Conservation (phyloP, 2,797 vertebrate genomes). For the Xenopus petersii region DNA sequence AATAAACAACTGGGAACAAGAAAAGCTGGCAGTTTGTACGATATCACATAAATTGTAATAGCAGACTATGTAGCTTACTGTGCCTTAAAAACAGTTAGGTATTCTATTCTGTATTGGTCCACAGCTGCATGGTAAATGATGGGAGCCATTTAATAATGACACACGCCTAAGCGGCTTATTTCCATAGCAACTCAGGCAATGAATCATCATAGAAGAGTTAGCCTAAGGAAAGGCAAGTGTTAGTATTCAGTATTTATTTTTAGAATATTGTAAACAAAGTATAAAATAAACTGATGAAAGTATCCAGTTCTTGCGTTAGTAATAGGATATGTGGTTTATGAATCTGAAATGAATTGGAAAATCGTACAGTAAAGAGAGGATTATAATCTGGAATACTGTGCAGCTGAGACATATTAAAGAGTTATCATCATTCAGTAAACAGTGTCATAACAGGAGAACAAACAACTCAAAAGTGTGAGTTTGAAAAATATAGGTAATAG, state of each 20-base stretch:
- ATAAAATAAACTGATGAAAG: conserved; percentile 29
- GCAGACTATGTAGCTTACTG: no score
- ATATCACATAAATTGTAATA: no score
- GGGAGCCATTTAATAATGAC: conserved; percentile 32
- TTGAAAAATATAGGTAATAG: no score
- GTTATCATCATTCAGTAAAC: no score
- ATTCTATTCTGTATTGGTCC: not conserved
- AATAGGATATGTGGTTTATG: conserved; percentile 16
- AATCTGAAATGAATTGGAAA: not conserved
- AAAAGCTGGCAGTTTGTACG: no score
- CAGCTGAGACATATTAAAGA: no score
- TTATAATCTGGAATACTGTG: not conserved
- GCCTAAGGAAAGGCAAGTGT: conserved; percentile 20
- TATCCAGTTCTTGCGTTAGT: conserved; percentile 24
- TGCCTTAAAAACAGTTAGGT: no score
- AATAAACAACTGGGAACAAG: no score
- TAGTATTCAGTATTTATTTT: conserved; percentile 36
- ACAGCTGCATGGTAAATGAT: conserved; percentile 7
- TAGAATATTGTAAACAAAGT: conserved; percentile 24
- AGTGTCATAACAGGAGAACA: no score
- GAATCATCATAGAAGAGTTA: conserved; percentile 26
- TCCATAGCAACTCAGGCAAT: conserved; percentile 36
- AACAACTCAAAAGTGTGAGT: no score
- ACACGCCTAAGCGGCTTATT: conserved; percentile 24
- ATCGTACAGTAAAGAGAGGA: not conserved